Percentiles rank a stretch among this genome's conserved stretches.
Evolutionary conservation across 1,140 invertebrate genomes (phyloP).

Genomic region (Philotrypesis tridentata): DNA sequence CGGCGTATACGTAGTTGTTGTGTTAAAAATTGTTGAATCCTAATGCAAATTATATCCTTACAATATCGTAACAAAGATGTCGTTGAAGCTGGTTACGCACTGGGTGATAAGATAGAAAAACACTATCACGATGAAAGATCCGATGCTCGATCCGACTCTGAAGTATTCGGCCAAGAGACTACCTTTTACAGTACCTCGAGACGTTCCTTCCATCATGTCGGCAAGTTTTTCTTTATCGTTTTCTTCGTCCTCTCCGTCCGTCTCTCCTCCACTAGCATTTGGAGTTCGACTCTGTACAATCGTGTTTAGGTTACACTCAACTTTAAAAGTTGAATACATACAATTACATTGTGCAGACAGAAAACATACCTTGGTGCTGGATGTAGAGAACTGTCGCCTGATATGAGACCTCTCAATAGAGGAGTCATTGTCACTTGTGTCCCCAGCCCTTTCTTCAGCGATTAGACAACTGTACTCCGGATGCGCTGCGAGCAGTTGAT

Average conservation of each 20-base stretch:
- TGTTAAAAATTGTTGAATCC: not conserved
- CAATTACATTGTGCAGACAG: not conserved
- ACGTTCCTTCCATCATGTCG: slow-evolving; percentile 75
- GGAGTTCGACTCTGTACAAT: slow-evolving; percentile 63
- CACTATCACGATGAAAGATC: slow-evolving; percentile 72
- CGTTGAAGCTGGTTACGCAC: slow-evolving; percentile 77
- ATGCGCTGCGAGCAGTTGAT: slow-evolving; percentile 73
- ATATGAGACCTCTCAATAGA: slow-evolving; percentile 58
- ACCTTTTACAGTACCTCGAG: slow-evolving; percentile 77
- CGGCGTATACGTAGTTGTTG: not conserved
- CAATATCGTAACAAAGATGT: slow-evolving; percentile 82
- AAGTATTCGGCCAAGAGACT: slow-evolving; percentile 80
- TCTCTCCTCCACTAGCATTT: slow-evolving; percentile 60
- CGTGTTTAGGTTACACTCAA: not conserved
- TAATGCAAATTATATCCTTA: slow-evolving; percentile 57
- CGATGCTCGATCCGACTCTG: slow-evolving; percentile 75
- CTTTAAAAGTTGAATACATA: not conserved
- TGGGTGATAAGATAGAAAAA: slow-evolving; percentile 77
- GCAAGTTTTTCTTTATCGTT: slow-evolving; percentile 68
- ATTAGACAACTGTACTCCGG: slow-evolving; percentile 65
- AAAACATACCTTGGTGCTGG: slow-evolving; percentile 64
- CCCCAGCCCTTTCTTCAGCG: slow-evolving; percentile 62
- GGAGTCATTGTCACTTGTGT: slow-evolving; percentile 63
- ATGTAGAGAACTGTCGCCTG: slow-evolving; percentile 64
- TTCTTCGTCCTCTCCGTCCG: slow-evolving; percentile 76